Conservation (phyloP, 2,113 vertebrate genomes). For the Albula goreensis region DNA sequence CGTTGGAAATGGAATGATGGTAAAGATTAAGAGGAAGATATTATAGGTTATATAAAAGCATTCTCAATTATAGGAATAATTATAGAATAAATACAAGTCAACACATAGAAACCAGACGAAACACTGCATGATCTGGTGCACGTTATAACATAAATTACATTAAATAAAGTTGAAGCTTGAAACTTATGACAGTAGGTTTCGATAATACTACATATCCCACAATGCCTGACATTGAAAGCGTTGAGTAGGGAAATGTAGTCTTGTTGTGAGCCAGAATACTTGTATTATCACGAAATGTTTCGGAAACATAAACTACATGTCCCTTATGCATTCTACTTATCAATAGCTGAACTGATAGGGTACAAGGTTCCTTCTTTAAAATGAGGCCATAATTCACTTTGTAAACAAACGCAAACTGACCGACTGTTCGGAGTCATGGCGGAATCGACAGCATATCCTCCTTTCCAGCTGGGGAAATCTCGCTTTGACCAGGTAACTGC, state of each 20-base stretch:
- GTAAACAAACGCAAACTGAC: conserved; percentile 46
- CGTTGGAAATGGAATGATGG: too few relatives aligned
- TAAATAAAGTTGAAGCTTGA: neutral
- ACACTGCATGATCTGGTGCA: neutral
- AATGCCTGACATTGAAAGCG: neutral
- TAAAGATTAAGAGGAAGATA: too few relatives aligned
- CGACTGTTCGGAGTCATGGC: conserved; percentile 65
- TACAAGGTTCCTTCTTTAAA: conserved; percentile 40
- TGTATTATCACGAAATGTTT: neutral
- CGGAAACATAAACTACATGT: conserved; percentile 4
- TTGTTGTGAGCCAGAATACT: neutral
- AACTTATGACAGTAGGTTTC: neutral
- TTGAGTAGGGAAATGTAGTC: neutral
- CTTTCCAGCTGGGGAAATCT: conserved; percentile 79
- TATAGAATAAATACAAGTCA: too few relatives aligned
- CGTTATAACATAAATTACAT: neutral
- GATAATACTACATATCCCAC: conserved; percentile 3
- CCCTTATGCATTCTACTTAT: conserved; percentile 37
- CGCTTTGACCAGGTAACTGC: conserved; percentile 84
- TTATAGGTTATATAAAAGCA: too few relatives aligned
- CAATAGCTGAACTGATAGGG: neutral
- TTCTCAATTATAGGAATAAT: too few relatives aligned
- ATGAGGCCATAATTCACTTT: conserved; percentile 51
- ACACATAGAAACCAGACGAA: neutral
- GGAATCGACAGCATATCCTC: conserved; percentile 71